These are phyloP conservation scores for silkworm (Bombyx mori) DNA, from an alignment of 1,140 invertebrate genomes.

Conservation along the genomic window DNA sequence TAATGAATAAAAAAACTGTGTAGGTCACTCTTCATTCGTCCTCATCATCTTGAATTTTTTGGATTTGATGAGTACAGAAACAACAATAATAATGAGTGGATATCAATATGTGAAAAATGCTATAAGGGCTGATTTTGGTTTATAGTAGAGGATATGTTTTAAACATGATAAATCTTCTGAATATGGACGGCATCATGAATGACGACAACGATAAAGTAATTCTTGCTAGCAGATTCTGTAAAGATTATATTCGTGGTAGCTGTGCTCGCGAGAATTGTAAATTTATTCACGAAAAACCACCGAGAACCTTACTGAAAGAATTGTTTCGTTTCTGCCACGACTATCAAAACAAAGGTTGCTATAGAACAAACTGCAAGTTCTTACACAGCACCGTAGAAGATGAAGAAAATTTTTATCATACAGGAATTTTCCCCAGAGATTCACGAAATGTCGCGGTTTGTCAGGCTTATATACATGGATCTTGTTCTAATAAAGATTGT, in stretches of 20 bases:
- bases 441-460: slow-evolving; percentile 32
- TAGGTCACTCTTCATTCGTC: neutral
- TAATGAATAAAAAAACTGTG: neutral
- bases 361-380: slow-evolving; percentile 56
- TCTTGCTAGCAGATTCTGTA: slow-evolving; percentile 39
- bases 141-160: neutral
- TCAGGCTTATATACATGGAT: slow-evolving; percentile 39
- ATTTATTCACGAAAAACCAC: slow-evolving; percentile 52
- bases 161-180: neutral
- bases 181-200: slow-evolving; percentile 27
- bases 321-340: slow-evolving; percentile 61
- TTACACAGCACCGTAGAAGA: slow-evolving; percentile 47
- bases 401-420: slow-evolving; percentile 50
- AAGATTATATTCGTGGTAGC: slow-evolving; percentile 52
- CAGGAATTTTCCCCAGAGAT: slow-evolving; percentile 45
- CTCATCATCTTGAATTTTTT: neutral
- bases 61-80: neutral
- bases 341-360: slow-evolving; percentile 63
- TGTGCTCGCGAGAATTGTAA: slow-evolving; percentile 54
- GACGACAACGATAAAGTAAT: slow-evolving; percentile 32
- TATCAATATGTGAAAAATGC: neutral
- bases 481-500: slow-evolving; percentile 47
- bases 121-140: neutral
- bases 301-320: slow-evolving; percentile 45
- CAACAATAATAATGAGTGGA: neutral